These are phyloP conservation scores for Altica lythri DNA, from an alignment of 2,888 invertebrate species.

Conservation along the genomic window DNA sequence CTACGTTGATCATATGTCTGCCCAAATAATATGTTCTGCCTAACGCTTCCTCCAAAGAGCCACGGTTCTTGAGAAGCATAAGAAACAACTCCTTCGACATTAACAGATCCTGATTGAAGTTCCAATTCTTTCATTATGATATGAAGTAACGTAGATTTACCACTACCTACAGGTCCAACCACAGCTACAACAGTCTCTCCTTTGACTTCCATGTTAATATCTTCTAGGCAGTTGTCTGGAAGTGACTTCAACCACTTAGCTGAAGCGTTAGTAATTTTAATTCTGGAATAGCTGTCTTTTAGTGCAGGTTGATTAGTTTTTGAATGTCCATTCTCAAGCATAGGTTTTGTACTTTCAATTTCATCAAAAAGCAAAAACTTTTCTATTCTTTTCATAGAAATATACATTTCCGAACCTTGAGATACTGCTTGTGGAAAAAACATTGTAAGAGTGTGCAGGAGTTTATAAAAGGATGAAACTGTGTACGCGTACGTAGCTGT, in stretches of 20 bases:
- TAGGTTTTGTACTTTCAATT: no score
- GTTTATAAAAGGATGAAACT: slow-evolving; percentile 72
- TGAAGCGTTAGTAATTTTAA: slow-evolving; percentile 57
- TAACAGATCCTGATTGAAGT: slow-evolving; percentile 64
- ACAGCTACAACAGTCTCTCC: slow-evolving; percentile 63
- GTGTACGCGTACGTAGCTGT: slow-evolving; percentile 72
- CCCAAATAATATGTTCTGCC: slow-evolving; percentile 93
- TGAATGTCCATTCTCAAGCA: not conserved
- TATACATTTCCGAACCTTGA: slow-evolving; percentile 69
- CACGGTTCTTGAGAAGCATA: slow-evolving; percentile 87
- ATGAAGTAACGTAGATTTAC: slow-evolving; percentile 63
- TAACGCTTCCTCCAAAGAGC: slow-evolving; percentile 78
- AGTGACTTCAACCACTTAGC: slow-evolving; percentile 66
- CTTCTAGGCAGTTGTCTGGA: slow-evolving; percentile 58
- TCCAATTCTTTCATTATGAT: slow-evolving; percentile 73
- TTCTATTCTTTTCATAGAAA: slow-evolving; percentile 56
- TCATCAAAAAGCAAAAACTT: slow-evolving; percentile 58
- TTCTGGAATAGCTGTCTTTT: slow-evolving; percentile 6
- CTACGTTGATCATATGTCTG: slow-evolving; percentile 68
- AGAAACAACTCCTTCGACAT: slow-evolving; percentile 69
- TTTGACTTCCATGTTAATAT: slow-evolving; percentile 67
- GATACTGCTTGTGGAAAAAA: slow-evolving; percentile 66
- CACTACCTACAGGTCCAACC: slow-evolving; percentile 68
- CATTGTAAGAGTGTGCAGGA: slow-evolving; percentile 69
- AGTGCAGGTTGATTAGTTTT: not conserved